Conservation (phyloP, 1,140 invertebrate species). For the Reticulitermes speratus region DNA sequence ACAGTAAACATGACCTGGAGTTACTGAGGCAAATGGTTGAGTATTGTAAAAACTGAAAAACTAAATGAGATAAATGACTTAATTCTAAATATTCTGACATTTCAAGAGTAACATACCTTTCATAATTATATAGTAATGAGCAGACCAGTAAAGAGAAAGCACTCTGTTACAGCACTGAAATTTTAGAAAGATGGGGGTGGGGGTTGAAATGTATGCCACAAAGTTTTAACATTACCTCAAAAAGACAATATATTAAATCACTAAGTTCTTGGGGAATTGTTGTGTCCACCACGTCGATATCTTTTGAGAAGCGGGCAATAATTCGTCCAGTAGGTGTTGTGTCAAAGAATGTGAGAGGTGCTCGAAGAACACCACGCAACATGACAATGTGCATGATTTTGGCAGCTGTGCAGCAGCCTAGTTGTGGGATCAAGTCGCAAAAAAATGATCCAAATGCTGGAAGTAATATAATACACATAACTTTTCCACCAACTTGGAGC, state of each 20-base stretch:
- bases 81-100: too few relatives aligned
- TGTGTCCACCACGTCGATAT: conserved; percentile 70
- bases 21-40: too few relatives aligned
- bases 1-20: too few relatives aligned
- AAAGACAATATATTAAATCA: conserved; percentile 74
- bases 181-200: neutral
- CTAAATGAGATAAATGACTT: too few relatives aligned
- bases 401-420: conserved; percentile 73
- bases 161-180: neutral
- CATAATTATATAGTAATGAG: neutral
- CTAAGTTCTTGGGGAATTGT: conserved; percentile 67
- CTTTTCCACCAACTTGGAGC: conserved; percentile 17
- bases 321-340: conserved; percentile 84
- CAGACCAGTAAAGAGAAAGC: too few relatives aligned
- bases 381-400: conserved; percentile 72
- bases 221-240: conserved; percentile 63
- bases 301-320: conserved; percentile 84
- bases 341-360: conserved; percentile 82
- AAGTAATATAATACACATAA: conserved; percentile 20
- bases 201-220: neutral
- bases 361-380: conserved; percentile 71
- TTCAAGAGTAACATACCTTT: neutral
- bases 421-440: conserved; percentile 57
- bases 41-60: too few relatives aligned
- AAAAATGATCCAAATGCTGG: conserved; percentile 32